A percentile compares a stretch with the other conserved stretches of the same genome.
Evolutionary conservation across 2,888 invertebrate genomes (phyloP).

Genomic region (Tachina lurida): DNA sequence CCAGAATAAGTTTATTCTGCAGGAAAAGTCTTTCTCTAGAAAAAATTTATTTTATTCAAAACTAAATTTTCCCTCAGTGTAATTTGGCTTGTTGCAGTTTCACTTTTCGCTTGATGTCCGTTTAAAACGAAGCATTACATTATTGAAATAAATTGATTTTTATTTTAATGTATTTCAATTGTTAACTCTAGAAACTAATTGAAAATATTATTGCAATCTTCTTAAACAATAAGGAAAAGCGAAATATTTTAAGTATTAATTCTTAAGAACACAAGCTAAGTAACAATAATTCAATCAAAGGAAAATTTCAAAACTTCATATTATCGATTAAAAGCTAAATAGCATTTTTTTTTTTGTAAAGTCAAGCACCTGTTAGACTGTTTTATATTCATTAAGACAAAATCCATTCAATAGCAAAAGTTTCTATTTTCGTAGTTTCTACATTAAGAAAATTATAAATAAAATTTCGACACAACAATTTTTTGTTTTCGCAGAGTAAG

Average conservation of each 20-base stretch:
- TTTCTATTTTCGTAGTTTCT: conserved; percentile 26
- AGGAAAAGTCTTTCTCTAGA: neutral
- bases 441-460: conserved; percentile 24
- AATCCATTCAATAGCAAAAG: conserved; percentile 2
- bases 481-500: conserved; percentile 38
- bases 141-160: conserved; percentile 65
- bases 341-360: conserved; percentile 28
- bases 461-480: conserved; percentile 40
- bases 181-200: conserved; percentile 61
- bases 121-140: conserved; percentile 57
- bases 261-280: conserved; percentile 17
- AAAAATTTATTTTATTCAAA: neutral
- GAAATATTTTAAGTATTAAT: conserved; percentile 25
- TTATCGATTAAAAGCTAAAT: conserved; percentile 8
- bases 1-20: neutral
- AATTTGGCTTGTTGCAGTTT: neutral
- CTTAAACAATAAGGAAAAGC: conserved; percentile 39
- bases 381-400: conserved; percentile 20
- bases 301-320: conserved; percentile 13
- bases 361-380: conserved; percentile 58
- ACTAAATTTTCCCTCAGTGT: conserved; percentile 4
- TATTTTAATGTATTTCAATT: conserved; percentile 63
- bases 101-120: conserved; percentile 47
- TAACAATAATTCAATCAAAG: neutral
- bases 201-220: conserved; percentile 51